Evolutionary conservation across 2,888 invertebrate genomes (phyloP).

Genomic region (Aphelenchoides bicaudatus): DNA sequence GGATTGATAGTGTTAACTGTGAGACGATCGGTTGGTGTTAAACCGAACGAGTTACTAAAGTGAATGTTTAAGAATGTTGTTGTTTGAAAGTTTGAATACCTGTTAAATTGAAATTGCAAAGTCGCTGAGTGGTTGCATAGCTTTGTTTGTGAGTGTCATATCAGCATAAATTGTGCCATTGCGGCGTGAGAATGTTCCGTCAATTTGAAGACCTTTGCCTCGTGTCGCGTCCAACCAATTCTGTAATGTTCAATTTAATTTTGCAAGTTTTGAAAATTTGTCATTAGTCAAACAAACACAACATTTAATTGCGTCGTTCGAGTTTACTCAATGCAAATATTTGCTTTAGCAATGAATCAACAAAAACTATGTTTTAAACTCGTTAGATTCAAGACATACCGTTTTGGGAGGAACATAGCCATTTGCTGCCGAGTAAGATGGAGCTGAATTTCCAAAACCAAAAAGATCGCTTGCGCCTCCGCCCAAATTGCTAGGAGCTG

Average conservation of each 20-base stretch:
- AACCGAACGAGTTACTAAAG: conserved; percentile 74
- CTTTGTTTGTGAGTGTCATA: conserved; percentile 87
- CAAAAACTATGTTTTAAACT: background rate
- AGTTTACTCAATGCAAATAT: conserved; percentile 3
- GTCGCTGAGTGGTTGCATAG: conserved; percentile 92
- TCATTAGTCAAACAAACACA: background rate
- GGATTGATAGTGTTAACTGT: conserved; percentile 67
- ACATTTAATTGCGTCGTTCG: conserved; percentile 1
- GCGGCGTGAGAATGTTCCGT: conserved; percentile 82
- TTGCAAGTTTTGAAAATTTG: background rate
- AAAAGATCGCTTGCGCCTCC: conserved; percentile 17
- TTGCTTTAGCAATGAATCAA: background rate
- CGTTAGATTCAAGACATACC: conserved; percentile 13
- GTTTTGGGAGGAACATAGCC: conserved; percentile 24
- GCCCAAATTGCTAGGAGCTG: background rate
- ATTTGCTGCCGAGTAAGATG: background rate
- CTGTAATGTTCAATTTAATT: conserved; percentile 19
- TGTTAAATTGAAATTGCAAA: no score
- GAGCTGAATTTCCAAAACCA: conserved; percentile 8
- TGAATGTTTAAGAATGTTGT: background rate
- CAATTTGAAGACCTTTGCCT: conserved; percentile 77
- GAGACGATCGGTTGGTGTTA: conserved; percentile 79
- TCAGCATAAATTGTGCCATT: conserved; percentile 87
- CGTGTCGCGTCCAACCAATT: conserved; percentile 52
- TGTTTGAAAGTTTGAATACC: background rate